Base-by-base conservation (phyloP, 2,888 invertebrate genomes). In the Ectemnius continuus region DNA sequence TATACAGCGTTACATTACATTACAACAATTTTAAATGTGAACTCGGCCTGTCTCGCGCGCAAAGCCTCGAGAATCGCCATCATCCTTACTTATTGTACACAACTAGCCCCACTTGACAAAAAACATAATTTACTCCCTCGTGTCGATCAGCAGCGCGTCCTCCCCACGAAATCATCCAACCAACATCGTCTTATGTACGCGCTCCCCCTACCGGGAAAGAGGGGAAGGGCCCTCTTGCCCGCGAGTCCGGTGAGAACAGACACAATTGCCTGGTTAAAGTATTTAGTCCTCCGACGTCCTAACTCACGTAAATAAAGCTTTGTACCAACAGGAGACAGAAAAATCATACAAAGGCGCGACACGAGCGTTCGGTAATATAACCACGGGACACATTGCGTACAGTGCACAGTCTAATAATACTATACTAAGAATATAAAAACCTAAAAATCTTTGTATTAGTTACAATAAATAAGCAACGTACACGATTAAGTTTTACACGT, bases 391-490 rank as follows among this genome's bases (percentile, higher is more conserved):
- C 57, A 75, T 72, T 61, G 73, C 69, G 70, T 73, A 69, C 70
- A 75, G 36, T 36, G 11, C 70, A 76, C 52, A 16, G 69, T 75
- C 73, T 85, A 84, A 82, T 78, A 79, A 85, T 76, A 78, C 78
- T 86, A 87, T 79, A 79, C 83, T 85, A 86, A 83, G 70, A 83
- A 83, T 80, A 76, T 82, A 84, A 85, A 87, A 88, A 84, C 79
- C 85, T 87, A 87, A 79, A 87, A 87, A 84, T 78, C 70, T 78
- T 83, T 61, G 75, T 84, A 80, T 83, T 77, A 79, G 78, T 84
- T 85, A 84, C 80, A 88, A 88, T 88, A 88, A 88, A 88, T 88
- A 88, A 88, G 87, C 86, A 86, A 84, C 82, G 82, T 84, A 85
- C 82, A 86, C 81, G 76, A 79, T 85, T 73, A 80, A 81, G 82